Percentiles rank a stretch among this genome's conserved stretches.
These are phyloP conservation scores for Nyctibius grandis DNA, from an alignment of 2,797 vertebrate genomes.

Conservation along the genomic window DNA sequence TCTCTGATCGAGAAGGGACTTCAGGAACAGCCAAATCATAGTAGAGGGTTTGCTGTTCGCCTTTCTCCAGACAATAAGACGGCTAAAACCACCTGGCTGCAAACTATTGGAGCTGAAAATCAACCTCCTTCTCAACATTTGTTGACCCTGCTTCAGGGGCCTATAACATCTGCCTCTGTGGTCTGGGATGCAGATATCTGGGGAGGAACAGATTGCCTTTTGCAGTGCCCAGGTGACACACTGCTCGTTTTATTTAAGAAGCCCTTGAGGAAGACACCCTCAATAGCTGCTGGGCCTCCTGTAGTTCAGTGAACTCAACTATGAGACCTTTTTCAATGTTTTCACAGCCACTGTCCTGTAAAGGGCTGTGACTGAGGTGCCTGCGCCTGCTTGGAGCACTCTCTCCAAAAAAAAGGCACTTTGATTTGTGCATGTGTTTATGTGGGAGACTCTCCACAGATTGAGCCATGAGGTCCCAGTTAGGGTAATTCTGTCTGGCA, in stretches of 20 bases:
- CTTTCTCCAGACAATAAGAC: not conserved
- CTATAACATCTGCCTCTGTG: not conserved
- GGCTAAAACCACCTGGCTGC: not conserved
- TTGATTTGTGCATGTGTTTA: slow-evolving; percentile 9
- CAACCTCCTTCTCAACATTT: not conserved
- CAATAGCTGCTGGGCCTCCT: not conserved
- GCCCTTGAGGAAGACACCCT: not conserved
- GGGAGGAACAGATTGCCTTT: not conserved
- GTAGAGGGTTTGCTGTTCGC: not conserved
- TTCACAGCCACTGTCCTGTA: not conserved
- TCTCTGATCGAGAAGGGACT: not conserved
- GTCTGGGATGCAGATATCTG: not conserved
- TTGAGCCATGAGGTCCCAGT: not conserved
- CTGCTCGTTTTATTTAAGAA: not conserved
- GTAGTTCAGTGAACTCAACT: not conserved
- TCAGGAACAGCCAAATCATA: not conserved
- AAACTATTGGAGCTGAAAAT: not conserved
- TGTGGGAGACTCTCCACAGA: not conserved
- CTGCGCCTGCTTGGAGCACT: not conserved
- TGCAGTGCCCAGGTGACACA: not conserved
- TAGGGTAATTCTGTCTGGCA: slow-evolving; percentile 59
- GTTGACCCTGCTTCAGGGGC: not conserved
- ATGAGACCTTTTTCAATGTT: not conserved
- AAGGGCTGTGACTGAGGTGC: not conserved
- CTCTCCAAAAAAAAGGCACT: not conserved